phyloP scores from a whole-genome alignment of 92 coral and sea anemone species.

The Zoanthus gigantus region DNA sequence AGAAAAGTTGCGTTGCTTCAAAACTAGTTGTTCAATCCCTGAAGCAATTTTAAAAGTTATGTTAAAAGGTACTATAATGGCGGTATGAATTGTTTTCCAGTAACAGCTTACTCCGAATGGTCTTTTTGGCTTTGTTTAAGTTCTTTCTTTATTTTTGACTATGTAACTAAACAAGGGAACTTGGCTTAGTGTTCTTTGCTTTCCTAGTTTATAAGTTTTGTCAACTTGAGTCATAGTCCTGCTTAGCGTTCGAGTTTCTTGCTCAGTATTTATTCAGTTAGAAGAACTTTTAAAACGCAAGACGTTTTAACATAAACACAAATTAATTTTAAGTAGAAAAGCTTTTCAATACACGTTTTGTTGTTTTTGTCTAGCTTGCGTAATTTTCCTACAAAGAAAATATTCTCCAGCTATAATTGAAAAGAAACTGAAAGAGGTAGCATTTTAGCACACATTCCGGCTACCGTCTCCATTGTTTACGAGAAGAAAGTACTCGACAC shows the following conservation, averaged over 20 bases:
- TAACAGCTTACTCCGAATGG: neutral
- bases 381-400: conserved; percentile 1
- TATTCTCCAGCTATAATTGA: no score
- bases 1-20: neutral
- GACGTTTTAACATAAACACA: neutral
- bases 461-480: neutral
- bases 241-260: neutral
- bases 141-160: conserved; percentile 21
- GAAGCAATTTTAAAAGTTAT: neutral
- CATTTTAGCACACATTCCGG: neutral
- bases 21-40: neutral
- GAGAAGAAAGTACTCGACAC: neutral
- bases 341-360: no score
- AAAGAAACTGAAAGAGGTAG: neutral
- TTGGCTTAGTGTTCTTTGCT: neutral
- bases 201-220: neutral
- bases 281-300: neutral
- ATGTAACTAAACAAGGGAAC: conserved; percentile 12
- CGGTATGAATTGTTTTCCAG: neutral
- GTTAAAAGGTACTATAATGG: neutral
- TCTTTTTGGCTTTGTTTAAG: conserved; percentile 9
- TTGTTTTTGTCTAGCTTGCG: neutral
- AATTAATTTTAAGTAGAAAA: no score
- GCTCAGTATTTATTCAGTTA: neutral
- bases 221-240: neutral